Evolutionary conservation across 2,888 invertebrate species (phyloP).

Genomic region (Peribatodes rhomboidaria): DNA sequence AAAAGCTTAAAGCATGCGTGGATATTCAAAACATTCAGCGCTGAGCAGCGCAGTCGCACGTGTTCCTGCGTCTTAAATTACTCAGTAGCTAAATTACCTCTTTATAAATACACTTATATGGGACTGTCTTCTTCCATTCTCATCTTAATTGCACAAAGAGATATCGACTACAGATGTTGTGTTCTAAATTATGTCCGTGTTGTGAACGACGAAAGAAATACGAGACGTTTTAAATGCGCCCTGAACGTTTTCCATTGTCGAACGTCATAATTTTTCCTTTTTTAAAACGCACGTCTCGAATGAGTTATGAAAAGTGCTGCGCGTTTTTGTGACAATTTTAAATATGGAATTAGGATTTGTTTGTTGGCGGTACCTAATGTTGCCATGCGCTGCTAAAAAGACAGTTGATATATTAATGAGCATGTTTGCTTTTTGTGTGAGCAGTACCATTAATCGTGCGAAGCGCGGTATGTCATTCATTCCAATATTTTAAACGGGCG

Average conservation of each 20-base stretch:
- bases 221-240: constrained; percentile 70
- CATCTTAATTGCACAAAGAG: constrained; percentile 83
- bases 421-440: constrained; percentile 82
- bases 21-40: constrained; percentile 25
- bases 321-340: constrained; percentile 49
- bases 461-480: constrained; percentile 86
- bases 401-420: constrained; percentile 87
- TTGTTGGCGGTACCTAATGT: constrained; percentile 74
- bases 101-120: constrained; percentile 78
- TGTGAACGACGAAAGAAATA: constrained; percentile 79
- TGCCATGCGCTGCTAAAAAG: constrained; percentile 76
- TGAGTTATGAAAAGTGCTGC: constrained; percentile 63
- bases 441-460: constrained; percentile 83
- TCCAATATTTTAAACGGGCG: constrained; percentile 85
- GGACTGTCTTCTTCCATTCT: constrained; percentile 72
- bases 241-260: constrained; percentile 65
- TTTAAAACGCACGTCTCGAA: constrained; percentile 52
- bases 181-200: constrained; percentile 74
- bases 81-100: constrained; percentile 71
- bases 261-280: constrained; percentile 52
- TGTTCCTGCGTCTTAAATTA: constrained; percentile 56
- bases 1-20: constrained; percentile 15
- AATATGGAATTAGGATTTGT: constrained; percentile 51
- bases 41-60: constrained; percentile 47
- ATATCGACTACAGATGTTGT: constrained; percentile 83